Conservation (phyloP, 2,797 vertebrate species). For the Benthosema pterotum region DNA sequence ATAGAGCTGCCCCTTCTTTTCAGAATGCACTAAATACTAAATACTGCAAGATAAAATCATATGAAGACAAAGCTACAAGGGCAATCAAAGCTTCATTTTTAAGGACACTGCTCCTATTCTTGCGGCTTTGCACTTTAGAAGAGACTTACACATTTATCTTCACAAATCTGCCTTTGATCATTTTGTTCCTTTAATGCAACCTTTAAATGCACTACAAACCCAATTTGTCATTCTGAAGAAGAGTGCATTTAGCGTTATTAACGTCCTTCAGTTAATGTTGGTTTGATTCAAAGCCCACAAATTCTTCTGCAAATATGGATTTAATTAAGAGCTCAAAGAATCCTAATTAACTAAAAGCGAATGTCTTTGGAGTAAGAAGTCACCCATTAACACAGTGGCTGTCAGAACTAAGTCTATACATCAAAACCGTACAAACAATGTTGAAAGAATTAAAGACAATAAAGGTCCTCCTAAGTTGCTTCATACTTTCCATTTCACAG, state of each 20-base stretch:
- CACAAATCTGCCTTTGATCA: conserved; percentile 30
- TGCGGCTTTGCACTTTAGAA: conserved; percentile 17
- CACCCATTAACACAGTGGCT: conserved; percentile 44
- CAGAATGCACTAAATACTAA: conserved; percentile 32
- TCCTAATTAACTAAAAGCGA: conserved; percentile 60
- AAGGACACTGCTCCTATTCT: conserved; percentile 12
- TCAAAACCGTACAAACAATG: conserved; percentile 15
- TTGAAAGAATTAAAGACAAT: conserved; percentile 38
- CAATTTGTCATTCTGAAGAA: conserved; percentile 54
- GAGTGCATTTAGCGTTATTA: conserved; percentile 35
- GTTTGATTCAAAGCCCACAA: conserved; percentile 48
- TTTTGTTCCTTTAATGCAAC: conserved; percentile 15
- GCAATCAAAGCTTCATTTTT: conserved; percentile 18
- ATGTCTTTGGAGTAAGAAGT: conserved; percentile 42
- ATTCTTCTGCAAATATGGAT: conserved; percentile 57
- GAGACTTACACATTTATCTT: conserved; percentile 34
- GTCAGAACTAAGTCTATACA: conserved; percentile 7
- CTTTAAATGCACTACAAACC: conserved; percentile 45
- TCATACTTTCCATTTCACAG: conserved; percentile 43
- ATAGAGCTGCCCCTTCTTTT: conserved; percentile 19
- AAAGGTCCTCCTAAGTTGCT: conserved; percentile 45
- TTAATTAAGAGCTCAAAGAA: conserved; percentile 71
- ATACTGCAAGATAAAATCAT: conserved; percentile 29
- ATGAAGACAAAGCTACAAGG: conserved; percentile 32
- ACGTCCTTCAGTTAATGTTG: conserved; percentile 36